Percentiles rank a stretch among this genome's conserved stretches.
Evolutionary conservation across 2,113 vertebrate genomes (phyloP).

Genomic region (Coturnix japonica): DNA sequence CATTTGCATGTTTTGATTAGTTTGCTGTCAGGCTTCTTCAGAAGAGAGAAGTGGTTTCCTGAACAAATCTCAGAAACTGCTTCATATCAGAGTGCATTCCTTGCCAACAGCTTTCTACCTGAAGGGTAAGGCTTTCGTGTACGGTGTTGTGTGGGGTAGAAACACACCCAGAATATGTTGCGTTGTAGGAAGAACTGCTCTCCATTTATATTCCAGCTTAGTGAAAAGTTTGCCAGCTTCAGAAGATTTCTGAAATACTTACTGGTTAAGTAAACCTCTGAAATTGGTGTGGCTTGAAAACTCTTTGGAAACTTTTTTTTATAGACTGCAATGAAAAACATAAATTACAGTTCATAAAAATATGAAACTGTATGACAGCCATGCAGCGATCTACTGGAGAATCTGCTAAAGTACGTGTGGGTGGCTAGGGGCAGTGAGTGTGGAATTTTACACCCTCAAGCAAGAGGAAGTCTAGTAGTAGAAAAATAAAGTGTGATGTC

Average conservation of each 20-base stretch:
- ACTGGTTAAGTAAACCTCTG: conserved; percentile 30
- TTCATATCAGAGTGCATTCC: neutral
- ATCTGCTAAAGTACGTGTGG: neutral
- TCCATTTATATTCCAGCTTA: neutral
- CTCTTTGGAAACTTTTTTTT: conserved; percentile 38
- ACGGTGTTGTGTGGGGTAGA: neutral
- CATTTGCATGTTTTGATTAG: conserved; percentile 83
- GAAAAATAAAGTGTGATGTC: neutral
- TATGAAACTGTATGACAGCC: neutral
- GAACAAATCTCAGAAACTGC: neutral
- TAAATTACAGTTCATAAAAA: conserved; percentile 35
- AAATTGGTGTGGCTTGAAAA: neutral
- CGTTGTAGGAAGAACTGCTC: neutral
- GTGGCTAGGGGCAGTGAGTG: neutral
- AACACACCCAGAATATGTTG: neutral
- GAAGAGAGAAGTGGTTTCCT: neutral
- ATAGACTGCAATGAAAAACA: neutral
- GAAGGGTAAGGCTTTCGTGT: neutral
- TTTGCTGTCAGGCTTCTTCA: conserved; percentile 67
- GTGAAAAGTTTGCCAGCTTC: conserved; percentile 17
- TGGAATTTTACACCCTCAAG: neutral
- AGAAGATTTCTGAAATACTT: conserved; percentile 43
- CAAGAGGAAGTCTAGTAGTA: neutral
- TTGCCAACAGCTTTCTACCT: conserved; percentile 15
- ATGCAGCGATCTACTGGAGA: neutral